Evolutionary conservation across 92 coral and sea anemone species (phyloP).

Genomic region (Isaurus tuberculatus): DNA sequence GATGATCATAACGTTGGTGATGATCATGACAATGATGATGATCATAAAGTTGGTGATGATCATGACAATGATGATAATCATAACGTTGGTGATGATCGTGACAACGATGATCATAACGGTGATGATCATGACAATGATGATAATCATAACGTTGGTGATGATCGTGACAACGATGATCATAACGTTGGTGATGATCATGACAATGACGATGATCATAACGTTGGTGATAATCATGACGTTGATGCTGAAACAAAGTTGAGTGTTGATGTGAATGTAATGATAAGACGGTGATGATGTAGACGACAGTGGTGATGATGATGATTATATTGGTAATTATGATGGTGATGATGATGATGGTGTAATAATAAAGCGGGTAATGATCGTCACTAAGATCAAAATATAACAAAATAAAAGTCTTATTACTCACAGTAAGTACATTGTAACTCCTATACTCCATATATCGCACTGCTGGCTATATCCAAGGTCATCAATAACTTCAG

Average conservation of each 20-base stretch:
- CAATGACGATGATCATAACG: neutral
- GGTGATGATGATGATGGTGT: neutral
- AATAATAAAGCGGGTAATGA: neutral
- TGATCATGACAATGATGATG: neutral
- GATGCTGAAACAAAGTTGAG: no score
- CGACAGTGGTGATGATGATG: neutral
- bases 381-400: neutral
- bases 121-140: neutral
- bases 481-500: conserved; percentile 97
- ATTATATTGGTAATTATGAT: neutral
- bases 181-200: neutral
- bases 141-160: no score
- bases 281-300: neutral
- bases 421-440: conserved; percentile 95
- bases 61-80: no score
- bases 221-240: no score
- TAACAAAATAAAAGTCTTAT: neutral
- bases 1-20: neutral
- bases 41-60: neutral
- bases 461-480: conserved; percentile 99
- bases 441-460: conserved; percentile 99
- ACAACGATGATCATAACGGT: no score
- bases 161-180: no score
- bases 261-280: no score
- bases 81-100: neutral